Base-by-base conservation (phyloP, 2,113 vertebrate genomes). In the Calyptomena viridis region DNA sequence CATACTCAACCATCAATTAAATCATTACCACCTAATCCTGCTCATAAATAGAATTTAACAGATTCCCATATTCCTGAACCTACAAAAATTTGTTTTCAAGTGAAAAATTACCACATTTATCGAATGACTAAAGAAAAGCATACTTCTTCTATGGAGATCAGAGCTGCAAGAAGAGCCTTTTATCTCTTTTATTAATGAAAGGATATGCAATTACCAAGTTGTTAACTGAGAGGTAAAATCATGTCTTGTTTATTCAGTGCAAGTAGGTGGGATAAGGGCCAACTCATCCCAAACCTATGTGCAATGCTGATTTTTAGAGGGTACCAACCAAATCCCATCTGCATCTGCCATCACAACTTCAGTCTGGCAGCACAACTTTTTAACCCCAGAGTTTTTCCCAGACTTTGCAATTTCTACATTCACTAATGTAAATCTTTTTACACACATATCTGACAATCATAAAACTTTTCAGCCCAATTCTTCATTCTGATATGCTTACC, bases 1-100 rank as follows among this genome's bases (percentile, higher is more conserved):
- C 87, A 93, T 81, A 85, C 81, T 97, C 90, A 98, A 97, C 94
- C 92, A 89, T 96, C 95, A 98, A 96, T 98, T 98, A 98, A 97
- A 97, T 97, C 96, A 97, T 98, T 98, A 98, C 87, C 68, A 71
- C 97, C 87, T 97, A 97, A 97, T 97, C 75, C 88, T 93, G 77
- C 95, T 97, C 89, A 52, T 72, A 95, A 95, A 86, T 59, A 83
- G 91, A 95, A 96, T 97, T 95, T 97, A 84, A 95, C 39, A 93
- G 93, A 96, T 91, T 97, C 83, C 68, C 40, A 93, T 83, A 97
- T 96, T 98, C 58, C 95, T 89, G 66, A 94, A 90, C 67, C 76
- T 92, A 96, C 25, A 74, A 75, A 91, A 94, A 88, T 85, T 95
- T 97, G 78, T 97, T 97, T 95, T 92, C 91, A 96, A 96, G 63